phyloP scores from a whole-genome alignment of 2,113 vertebrate species.

The Drymodes brunneopygia region DNA sequence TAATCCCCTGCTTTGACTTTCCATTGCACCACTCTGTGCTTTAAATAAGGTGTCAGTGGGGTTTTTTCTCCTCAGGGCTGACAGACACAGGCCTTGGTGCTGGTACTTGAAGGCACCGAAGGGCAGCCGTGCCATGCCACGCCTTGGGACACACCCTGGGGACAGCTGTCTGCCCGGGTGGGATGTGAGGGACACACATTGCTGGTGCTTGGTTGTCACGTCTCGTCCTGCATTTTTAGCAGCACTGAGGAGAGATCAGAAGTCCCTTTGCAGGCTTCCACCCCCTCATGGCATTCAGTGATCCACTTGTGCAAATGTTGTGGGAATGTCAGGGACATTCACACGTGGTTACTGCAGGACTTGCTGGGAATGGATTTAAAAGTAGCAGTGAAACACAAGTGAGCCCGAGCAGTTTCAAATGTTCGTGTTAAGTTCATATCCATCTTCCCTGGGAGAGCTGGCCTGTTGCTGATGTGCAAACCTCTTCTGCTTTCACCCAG shows the following conservation, averaged over 20 bases:
- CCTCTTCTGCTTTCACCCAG: constrained; percentile 64
- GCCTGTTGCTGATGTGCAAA: not conserved
- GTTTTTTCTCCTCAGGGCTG: not conserved
- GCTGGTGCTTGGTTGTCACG: not conserved
- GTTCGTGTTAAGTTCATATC: not conserved
- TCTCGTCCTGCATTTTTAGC: not conserved
- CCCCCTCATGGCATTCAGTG: not conserved
- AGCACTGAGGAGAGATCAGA: not conserved
- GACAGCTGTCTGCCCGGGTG: not conserved
- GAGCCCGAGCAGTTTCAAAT: not conserved
- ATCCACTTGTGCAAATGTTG: not conserved
- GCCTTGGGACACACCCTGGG: not conserved
- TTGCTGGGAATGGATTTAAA: not conserved
- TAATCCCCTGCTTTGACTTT: constrained; percentile 11
- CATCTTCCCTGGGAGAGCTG: not conserved
- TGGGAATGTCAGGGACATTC: not conserved
- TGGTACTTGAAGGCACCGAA: not conserved
- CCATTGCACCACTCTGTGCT: not conserved
- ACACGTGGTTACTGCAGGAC: fast-evolving
- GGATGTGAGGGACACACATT: fast-evolving
- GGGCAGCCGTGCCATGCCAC: not conserved
- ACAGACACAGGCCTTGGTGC: fast-evolving
- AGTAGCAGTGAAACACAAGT: not conserved
- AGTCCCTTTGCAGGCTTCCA: not conserved
- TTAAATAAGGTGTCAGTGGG: not conserved